A percentile compares a stretch with the other conserved stretches of the same genome.
These are phyloP conservation scores for Pachliopta kotzebuea DNA, from an alignment of 2,888 invertebrate species.

Conservation along the genomic window DNA sequence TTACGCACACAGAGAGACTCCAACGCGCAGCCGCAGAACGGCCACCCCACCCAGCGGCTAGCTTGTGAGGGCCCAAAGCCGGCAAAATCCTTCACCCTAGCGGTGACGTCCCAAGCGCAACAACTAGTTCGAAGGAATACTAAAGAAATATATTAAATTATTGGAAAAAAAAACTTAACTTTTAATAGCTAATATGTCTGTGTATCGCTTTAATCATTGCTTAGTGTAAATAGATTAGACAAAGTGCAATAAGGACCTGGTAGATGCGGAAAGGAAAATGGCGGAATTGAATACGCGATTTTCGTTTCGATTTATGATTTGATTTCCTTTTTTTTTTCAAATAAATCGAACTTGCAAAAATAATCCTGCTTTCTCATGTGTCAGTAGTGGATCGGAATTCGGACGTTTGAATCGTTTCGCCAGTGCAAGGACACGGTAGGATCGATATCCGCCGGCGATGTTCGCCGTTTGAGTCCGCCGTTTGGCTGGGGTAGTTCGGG, in stretches of 20 bases:
- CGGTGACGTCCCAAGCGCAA: constrained; percentile 69
- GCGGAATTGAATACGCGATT: constrained; percentile 53
- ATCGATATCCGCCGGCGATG: constrained; percentile 59
- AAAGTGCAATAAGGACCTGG: constrained; percentile 38
- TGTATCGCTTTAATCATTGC: constrained; percentile 54
- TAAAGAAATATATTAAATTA: constrained; percentile 39
- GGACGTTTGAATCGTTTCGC: constrained; percentile 40
- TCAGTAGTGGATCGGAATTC: constrained; percentile 39
- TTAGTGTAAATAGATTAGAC: constrained; percentile 51
- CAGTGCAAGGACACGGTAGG: constrained; percentile 51
- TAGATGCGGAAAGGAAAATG: constrained; percentile 55
- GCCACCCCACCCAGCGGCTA: constrained; percentile 67
- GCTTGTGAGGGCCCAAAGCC: constrained; percentile 55
- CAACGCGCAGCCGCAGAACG: constrained; percentile 65
- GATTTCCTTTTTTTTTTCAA: constrained; percentile 12
- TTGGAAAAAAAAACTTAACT: constrained; percentile 43
- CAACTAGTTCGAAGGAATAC: constrained; percentile 52
- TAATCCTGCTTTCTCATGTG: constrained; percentile 20
- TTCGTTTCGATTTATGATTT: constrained; percentile 40
- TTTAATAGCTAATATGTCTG: constrained; percentile 46
- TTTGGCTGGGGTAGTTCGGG: constrained; percentile 43
- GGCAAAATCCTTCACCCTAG: constrained; percentile 74
- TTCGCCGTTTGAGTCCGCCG: constrained; percentile 38
- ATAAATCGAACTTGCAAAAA: constrained; percentile 6
- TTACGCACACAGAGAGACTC: constrained; percentile 57